A percentile compares a stretch with the other conserved stretches of the same genome.
phyloP scores from a whole-genome alignment of 2,888 invertebrate genomes.

The Andrena fulva region DNA sequence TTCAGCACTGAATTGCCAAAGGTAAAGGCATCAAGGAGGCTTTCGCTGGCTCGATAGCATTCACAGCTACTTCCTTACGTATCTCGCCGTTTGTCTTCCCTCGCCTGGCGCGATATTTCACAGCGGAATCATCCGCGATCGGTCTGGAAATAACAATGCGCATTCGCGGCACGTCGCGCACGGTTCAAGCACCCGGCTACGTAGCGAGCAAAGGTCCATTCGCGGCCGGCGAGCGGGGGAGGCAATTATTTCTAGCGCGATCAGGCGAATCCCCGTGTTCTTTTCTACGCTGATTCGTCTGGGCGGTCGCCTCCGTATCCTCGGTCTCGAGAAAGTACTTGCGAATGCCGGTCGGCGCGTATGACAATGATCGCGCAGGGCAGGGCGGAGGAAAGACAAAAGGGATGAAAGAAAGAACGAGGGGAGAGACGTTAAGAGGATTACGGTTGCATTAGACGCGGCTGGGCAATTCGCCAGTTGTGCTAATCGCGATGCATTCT shows the following conservation, averaged over 20 bases:
- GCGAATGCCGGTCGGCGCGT: neutral
- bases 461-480: constrained; percentile 65
- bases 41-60: constrained; percentile 28
- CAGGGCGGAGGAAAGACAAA: constrained; percentile 21
- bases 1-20: constrained; percentile 13
- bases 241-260: too few species aligned
- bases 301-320: neutral
- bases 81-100: constrained; percentile 26
- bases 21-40: constrained; percentile 16
- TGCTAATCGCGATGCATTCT: constrained; percentile 70
- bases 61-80: constrained; percentile 39
- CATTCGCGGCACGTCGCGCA: constrained; percentile 24
- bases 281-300: neutral
- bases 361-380: constrained; percentile 13
- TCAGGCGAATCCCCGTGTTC: too few species aligned
- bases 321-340: neutral
- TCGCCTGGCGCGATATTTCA: constrained; percentile 41
- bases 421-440: constrained; percentile 51
- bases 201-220: neutral
- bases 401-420: constrained; percentile 17
- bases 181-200: constrained; percentile 13
- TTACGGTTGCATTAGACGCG: constrained; percentile 58
- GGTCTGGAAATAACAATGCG: constrained; percentile 29
- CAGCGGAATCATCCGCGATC: constrained; percentile 28
- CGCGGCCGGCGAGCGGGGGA: neutral